Evolutionary conservation across 2,888 invertebrate species (phyloP).

Genomic region (Diabrotica balteata): DNA sequence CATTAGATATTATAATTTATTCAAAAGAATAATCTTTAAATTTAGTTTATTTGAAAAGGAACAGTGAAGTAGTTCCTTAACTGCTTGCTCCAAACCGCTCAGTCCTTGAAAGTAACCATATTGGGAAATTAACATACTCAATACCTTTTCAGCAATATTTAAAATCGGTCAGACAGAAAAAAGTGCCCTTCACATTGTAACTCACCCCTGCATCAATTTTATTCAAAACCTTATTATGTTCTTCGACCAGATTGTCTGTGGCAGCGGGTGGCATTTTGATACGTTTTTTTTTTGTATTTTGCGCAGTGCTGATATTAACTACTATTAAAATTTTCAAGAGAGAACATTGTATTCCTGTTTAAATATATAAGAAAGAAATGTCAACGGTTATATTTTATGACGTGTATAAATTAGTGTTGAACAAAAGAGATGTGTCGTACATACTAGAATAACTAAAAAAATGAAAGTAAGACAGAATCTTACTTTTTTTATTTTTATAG

Average conservation of each 20-base stretch:
- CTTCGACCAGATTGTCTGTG: conserved; percentile 25
- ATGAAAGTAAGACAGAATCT: no score
- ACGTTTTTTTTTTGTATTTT: conserved; percentile 23
- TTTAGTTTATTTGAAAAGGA: no score
- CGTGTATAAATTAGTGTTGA: no score
- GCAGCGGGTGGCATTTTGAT: conserved; percentile 36
- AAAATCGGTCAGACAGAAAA: conserved; percentile 42
- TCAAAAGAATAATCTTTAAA: no score
- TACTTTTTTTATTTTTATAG: no score
- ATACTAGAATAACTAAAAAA: no score
- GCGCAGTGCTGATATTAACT: conserved; percentile 2
- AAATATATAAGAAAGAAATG: no score
- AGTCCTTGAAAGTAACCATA: conserved; percentile 16
- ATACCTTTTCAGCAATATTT: conserved; percentile 16
- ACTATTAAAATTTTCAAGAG: conserved; percentile 1
- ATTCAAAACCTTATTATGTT: conserved; percentile 30
- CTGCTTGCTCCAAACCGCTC: conserved; percentile 2
- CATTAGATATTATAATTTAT: no score
- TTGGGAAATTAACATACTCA: conserved; percentile 29
- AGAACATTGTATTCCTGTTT: no score
- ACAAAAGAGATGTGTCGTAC: no score
- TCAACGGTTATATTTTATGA: no score
- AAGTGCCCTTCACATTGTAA: conserved; percentile 40
- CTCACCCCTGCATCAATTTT: conserved; percentile 36
- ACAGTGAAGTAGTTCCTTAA: no score